A percentile compares a stretch with the other conserved stretches of the same genome.
These are phyloP conservation scores for Parnassius glacialis DNA, from an alignment of 2,888 invertebrate genomes.

Conservation along the genomic window DNA sequence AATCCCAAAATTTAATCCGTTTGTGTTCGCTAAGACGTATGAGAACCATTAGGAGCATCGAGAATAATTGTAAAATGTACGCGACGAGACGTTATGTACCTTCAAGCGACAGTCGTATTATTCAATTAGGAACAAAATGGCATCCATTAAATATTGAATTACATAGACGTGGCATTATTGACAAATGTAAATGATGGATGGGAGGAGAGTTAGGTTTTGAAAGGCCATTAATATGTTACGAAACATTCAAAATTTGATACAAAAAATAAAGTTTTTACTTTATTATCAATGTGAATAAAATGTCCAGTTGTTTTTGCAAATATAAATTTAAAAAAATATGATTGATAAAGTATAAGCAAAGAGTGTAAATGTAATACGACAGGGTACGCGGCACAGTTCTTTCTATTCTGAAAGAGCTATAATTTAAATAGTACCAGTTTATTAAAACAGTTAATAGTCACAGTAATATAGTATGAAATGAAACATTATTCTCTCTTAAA, in stretches of 20 bases:
- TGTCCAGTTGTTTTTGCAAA: too few species aligned
- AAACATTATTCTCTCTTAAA: too few species aligned
- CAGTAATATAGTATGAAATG: too few species aligned
- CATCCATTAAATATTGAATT: conserved; percentile 26
- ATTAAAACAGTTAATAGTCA: too few species aligned
- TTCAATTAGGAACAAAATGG: conserved; percentile 26
- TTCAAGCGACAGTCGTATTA: conserved; percentile 22
- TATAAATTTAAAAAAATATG: too few species aligned
- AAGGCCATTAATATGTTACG: background rate
- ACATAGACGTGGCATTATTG: conserved; percentile 19
- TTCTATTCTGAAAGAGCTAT: too few species aligned
- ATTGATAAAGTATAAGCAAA: too few species aligned
- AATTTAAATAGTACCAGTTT: too few species aligned
- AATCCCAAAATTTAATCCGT: conserved; percentile 30
- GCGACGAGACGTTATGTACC: conserved; percentile 15
- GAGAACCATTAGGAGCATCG: conserved; percentile 27
- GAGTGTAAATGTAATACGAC: too few species aligned
- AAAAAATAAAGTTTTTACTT: too few species aligned
- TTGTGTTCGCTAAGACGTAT: conserved; percentile 28
- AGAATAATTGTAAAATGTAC: conserved; percentile 25
- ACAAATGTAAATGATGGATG: conserved; percentile 26
- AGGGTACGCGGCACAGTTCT: too few species aligned
- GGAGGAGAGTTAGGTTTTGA: conserved; percentile 16
- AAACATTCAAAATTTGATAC: background rate
- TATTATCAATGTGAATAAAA: too few species aligned